Percentiles rank a stretch among this genome's conserved stretches.
Evolutionary conservation across 2,888 invertebrate species (phyloP).

Genomic region (Blastobasis adustella): DNA sequence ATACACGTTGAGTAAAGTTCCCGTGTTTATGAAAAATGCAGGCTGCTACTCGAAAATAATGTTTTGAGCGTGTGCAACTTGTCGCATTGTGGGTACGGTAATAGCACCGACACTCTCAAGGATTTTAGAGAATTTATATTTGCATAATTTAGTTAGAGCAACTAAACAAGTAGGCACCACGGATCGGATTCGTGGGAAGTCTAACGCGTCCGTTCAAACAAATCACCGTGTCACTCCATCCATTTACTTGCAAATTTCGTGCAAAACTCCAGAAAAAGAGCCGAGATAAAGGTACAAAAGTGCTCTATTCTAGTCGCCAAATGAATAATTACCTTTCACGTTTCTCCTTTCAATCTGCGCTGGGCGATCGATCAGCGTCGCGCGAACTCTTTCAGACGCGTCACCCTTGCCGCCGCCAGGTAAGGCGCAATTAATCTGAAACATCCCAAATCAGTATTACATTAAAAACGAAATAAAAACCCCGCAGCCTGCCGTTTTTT

Average conservation of each 20-base stretch:
- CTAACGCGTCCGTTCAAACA: constrained; percentile 54
- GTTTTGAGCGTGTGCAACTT: not conserved
- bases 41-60: too few relatives aligned
- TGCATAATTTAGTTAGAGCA: constrained; percentile 23
- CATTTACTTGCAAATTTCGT: constrained; percentile 74
- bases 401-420: constrained; percentile 70
- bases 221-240: constrained; percentile 66
- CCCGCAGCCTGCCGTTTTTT: constrained; percentile 65
- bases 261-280: constrained; percentile 66
- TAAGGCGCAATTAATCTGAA: constrained; percentile 73
- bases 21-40: too few relatives aligned
- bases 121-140: constrained; percentile 18
- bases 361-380: constrained; percentile 70
- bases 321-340: constrained; percentile 75
- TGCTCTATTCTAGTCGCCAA: constrained; percentile 74
- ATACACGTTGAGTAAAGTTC: not conserved
- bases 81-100: too few relatives aligned
- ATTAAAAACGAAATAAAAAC: constrained; percentile 71
- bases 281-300: constrained; percentile 72
- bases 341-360: constrained; percentile 71
- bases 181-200: constrained; percentile 58
- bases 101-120: not conserved
- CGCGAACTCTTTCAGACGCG: constrained; percentile 69
- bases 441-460: constrained; percentile 74
- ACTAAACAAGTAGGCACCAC: constrained; percentile 24